Base-by-base conservation (phyloP, 1,140 invertebrate species). In the Scaptomyza montana region DNA sequence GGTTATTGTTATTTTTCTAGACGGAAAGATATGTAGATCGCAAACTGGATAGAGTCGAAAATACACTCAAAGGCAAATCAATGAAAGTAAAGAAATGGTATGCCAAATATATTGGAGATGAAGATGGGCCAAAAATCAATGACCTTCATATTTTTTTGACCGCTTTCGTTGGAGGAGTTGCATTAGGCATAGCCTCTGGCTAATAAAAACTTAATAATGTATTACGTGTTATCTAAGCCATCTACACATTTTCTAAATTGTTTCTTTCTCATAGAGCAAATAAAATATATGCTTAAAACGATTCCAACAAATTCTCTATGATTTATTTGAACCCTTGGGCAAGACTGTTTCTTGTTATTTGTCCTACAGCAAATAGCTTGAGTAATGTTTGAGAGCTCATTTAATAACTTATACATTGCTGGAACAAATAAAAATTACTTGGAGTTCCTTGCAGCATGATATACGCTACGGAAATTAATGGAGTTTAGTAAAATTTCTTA, bases 1-100 rank as follows among this genome's bases (percentile, higher is more conserved):
- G 30, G 21, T 50, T n/a, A 50, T 51, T 7, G 10, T 13, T 33
- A 53, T 53, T 53, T 54, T 92, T 92, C 61, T 92, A 96, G 95
- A 93, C 96, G 61, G 95, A 95, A 89, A 93, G 95, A 92, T 96
- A 93, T 93, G 94, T 96, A 62, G 96, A 97, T 91, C 94, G 94
- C 59, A 96, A 96, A 93, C 63, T 96, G 64, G 95, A 96, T 80
- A 96, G 95, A 92, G 95, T 95, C 57, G 96, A 96, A 89, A 93
- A 94, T 77, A 76, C 95, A 47, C 73, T 96, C 51, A 95, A 94
- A 90, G 94, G 94, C 74, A 95, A 95, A 61, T 93, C 95, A 92
- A 82, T 92, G 19, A 94, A 94, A 79, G 95, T 94, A 3, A 94
- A 94, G 71, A 94, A 94, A 72, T 97, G 96, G 96, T 96, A 96